Evolutionary conservation across 2,888 invertebrate genomes (phyloP).

Genomic region (Sesia bembeciformis): DNA sequence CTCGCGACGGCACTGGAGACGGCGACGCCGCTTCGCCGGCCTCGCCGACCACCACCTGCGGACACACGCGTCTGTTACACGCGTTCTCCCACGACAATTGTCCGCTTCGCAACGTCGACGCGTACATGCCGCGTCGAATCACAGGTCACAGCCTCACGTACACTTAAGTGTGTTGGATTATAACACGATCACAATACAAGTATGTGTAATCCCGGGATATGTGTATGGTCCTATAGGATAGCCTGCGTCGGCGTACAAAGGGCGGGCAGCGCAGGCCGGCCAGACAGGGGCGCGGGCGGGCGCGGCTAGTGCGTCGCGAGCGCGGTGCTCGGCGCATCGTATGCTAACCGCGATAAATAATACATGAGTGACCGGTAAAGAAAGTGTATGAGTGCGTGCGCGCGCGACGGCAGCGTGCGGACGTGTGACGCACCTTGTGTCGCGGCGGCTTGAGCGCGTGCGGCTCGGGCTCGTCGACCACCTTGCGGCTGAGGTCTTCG

Average conservation of each 20-base stretch:
- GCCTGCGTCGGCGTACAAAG: conserved; percentile 73
- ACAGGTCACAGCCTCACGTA: conserved; percentile 69
- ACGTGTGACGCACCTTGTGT: conserved; percentile 78
- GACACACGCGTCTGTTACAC: conserved; percentile 79
- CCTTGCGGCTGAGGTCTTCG: conserved; percentile 85
- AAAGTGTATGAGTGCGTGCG: conserved; percentile 70
- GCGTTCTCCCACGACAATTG: conserved; percentile 75
- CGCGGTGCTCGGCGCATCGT: conserved; percentile 71
- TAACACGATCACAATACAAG: conserved; percentile 52
- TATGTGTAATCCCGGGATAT: conserved; percentile 31
- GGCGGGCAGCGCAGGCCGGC: conserved; percentile 75
- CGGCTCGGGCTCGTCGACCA: conserved; percentile 75
- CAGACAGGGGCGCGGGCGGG: conserved; percentile 74
- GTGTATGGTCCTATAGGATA: conserved; percentile 43
- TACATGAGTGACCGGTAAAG: conserved; percentile 71
- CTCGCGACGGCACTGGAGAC: conserved; percentile 78
- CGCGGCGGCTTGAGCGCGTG: conserved; percentile 77
- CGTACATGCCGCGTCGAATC: conserved; percentile 68
- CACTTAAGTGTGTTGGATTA: conserved; percentile 46
- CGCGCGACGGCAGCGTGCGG: conserved; percentile 70
- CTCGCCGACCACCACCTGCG: conserved; percentile 73
- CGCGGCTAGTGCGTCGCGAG: conserved; percentile 75
- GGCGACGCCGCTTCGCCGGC: conserved; percentile 76
- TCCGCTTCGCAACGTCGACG: conserved; percentile 76
- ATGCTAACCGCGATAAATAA: conserved; percentile 74